These are phyloP conservation scores for Mizuhopecten yessoensis DNA, from an alignment of 1,140 invertebrate species.

Conservation along the genomic window DNA sequence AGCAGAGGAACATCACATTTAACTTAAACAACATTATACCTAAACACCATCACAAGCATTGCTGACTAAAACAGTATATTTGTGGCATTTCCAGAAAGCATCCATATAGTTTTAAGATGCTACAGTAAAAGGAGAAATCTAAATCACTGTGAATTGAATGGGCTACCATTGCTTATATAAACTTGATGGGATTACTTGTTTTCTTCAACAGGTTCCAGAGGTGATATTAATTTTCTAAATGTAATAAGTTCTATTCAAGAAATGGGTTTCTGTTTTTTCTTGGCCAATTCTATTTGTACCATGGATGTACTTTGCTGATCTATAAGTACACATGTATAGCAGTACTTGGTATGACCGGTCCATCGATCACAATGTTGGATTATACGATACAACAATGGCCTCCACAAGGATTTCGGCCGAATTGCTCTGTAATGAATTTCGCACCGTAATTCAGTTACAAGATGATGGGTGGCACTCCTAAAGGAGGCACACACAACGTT, in stretches of 20 bases:
- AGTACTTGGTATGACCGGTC: not conserved
- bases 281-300: not conserved
- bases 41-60: too few species aligned
- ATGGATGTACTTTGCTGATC: not conserved
- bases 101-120: too few species aligned
- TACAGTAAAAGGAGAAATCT: not conserved
- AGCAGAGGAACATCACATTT: too few species aligned
- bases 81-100: too few species aligned
- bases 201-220: not conserved
- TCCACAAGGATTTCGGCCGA: not conserved
- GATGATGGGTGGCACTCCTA: slow-evolving; percentile 1
- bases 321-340: slow-evolving; percentile 1
- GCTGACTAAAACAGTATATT: too few species aligned
- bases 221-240: not conserved
- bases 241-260: not conserved
- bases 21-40: too few species aligned
- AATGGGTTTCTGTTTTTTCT: not conserved
- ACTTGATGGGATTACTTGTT: not conserved
- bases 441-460: not conserved
- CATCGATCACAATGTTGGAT: not conserved
- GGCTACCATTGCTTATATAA: not conserved
- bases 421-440: slow-evolving; percentile 24
- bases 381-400: not conserved
- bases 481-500: not conserved
- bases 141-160: not conserved